Evolutionary conservation across 2,888 invertebrate genomes (phyloP), one percentile per base, ranked within the genome.

Genomic region (Scaeva pyrastri): DNA sequence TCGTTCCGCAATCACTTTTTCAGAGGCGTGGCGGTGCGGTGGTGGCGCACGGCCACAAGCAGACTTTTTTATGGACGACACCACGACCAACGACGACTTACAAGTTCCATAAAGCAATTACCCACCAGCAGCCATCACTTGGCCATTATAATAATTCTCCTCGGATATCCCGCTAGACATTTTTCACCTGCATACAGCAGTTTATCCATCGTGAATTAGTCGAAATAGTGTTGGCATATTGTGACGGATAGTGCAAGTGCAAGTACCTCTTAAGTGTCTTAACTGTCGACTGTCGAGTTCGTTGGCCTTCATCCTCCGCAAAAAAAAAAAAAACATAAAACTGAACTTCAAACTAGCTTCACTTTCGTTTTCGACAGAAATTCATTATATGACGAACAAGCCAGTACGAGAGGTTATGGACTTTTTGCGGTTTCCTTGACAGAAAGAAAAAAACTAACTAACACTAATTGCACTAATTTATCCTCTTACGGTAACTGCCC

Each of bases 381-480:
- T 19, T 14, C n/a, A 8, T 26, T 4, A 2, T 7, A 2, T 12
- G 31, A 31, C 6, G 2, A 31, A 48, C 16, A 16, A 11, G 23
- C 19, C n/a, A n/a, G n/a, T 43, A n/a, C 0, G 31, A 5, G 5
- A 31, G 5, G 31, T 31, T n/a, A 31, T 0, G 5, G 36, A 36
- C 31, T 68, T 68, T 68, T 52, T 21, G 10, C 10, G 12, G 8
- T n/a, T 6, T n/a, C n/a, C n/a, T n/a, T n/a, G n/a, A n/a, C n/a
- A n/a, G 31, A 50, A 45, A 66, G n/a, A n/a, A n/a, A n/a, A n/a
- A n/a, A n/a, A n/a, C n/a, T n/a, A n/a, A 19, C 19, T 19, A 48
- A 36, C 66, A 21, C 39, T 68, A 68, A 68, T 68, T 68, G 68
- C 39, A 23, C 68, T 68, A 68, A 68, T 52, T 66, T 48, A 50